phyloP scores from a whole-genome alignment of 2,888 invertebrate genomes.

The Agriopis aurantiaria region DNA sequence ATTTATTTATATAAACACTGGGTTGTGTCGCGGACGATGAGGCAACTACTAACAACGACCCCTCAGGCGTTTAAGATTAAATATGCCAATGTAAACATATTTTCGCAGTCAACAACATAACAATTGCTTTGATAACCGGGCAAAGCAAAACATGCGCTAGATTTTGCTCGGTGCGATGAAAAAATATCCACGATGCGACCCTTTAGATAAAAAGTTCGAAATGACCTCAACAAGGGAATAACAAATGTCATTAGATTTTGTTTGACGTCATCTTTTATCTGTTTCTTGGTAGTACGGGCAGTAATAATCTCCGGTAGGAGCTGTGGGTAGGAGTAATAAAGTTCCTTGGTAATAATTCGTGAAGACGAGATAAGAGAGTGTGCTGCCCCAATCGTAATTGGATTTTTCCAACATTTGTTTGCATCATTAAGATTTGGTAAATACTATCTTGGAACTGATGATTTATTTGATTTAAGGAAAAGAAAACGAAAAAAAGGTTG shows the following conservation, averaged over 20 bases:
- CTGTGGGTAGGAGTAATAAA: no score
- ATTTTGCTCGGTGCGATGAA: slow-evolving; percentile 25
- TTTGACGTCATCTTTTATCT: slow-evolving; percentile 42
- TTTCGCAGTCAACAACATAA: slow-evolving; percentile 52
- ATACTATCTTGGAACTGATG: neutral
- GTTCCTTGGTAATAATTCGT: slow-evolving; percentile 10
- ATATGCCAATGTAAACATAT: slow-evolving; percentile 46
- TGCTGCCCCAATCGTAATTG: slow-evolving; percentile 1
- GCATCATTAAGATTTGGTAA: neutral
- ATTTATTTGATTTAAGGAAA: neutral
- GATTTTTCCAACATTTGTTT: slow-evolving; percentile 14
- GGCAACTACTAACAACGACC: slow-evolving; percentile 53
- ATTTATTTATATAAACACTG: slow-evolving; percentile 7
- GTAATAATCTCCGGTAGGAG: no score
- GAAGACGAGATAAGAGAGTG: slow-evolving; percentile 8
- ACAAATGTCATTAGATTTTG: slow-evolving; percentile 39
- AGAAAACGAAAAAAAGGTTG: neutral
- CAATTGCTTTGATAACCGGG: slow-evolving; percentile 56
- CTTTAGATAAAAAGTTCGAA: slow-evolving; percentile 24
- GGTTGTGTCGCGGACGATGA: slow-evolving; percentile 8
- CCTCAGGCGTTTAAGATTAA: slow-evolving; percentile 52
- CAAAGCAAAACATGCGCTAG: slow-evolving; percentile 48
- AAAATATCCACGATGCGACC: slow-evolving; percentile 15
- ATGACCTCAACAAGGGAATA: slow-evolving; percentile 54
- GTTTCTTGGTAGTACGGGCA: slow-evolving; percentile 9